phyloP scores from a whole-genome alignment of 1,140 invertebrate genomes.

The Elymnias hypermnestra region DNA sequence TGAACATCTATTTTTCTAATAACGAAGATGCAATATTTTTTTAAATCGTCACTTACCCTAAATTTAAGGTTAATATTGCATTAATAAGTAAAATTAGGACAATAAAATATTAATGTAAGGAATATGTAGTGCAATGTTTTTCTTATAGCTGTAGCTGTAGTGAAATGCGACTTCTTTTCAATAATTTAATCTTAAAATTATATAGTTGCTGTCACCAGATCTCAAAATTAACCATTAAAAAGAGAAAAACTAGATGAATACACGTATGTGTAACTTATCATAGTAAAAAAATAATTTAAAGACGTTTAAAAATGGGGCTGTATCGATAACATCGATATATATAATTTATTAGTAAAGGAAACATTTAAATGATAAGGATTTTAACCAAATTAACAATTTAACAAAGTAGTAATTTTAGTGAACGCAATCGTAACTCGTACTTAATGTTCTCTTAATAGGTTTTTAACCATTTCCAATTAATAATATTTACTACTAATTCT shows the following conservation, averaged over 20 bases:
- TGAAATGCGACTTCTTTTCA: constrained; percentile 20
- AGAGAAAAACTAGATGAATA: not conserved
- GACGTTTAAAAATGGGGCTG: no score
- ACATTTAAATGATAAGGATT: no score
- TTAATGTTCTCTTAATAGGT: not conserved
- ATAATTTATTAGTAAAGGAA: no score
- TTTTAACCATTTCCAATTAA: not conserved
- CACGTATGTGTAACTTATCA: no score
- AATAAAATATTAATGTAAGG: not conserved
- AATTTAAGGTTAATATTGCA: not conserved
- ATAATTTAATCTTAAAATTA: constrained; percentile 9
- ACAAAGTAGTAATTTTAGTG: no score
- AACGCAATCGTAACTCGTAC: not conserved
- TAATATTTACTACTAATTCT: not conserved
- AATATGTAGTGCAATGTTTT: constrained; percentile 1
- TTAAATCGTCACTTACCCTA: not conserved
- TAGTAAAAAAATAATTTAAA: not conserved
- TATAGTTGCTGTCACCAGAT: constrained; percentile 28
- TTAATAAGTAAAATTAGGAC: constrained; percentile 1
- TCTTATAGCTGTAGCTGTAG: constrained; percentile 7
- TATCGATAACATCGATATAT: not conserved
- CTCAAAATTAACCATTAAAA: not conserved
- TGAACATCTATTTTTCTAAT: not conserved
- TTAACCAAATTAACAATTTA: no score
- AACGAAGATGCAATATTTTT: not conserved